Conservation (phyloP, 2,113 vertebrate genomes). For the Girardinichthys multiradiatus region DNA sequence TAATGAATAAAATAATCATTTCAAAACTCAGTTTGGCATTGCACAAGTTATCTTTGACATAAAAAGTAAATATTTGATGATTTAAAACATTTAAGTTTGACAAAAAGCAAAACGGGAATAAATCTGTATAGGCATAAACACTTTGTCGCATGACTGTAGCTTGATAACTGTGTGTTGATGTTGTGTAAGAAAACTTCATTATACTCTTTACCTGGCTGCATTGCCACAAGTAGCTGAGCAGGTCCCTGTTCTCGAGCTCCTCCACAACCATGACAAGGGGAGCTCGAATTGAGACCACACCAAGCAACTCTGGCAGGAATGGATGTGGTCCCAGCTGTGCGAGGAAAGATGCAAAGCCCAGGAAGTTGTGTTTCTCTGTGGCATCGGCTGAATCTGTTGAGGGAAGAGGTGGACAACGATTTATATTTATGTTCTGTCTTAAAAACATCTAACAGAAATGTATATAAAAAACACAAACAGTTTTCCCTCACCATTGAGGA, state of each 20-base stretch:
- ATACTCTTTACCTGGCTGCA: conserved; percentile 73
- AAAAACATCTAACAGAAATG: not conserved
- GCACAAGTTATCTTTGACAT: too few relatives aligned
- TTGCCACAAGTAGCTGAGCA: conserved; percentile 81
- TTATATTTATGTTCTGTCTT: not conserved
- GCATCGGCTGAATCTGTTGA: conserved; percentile 74
- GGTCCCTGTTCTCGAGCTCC: conserved; percentile 81
- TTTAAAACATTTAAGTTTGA: too few relatives aligned
- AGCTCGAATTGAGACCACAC: conserved; percentile 78
- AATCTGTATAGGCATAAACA: too few relatives aligned
- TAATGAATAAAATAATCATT: too few relatives aligned
- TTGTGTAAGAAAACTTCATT: not conserved
- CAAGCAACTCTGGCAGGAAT: conserved; percentile 81
- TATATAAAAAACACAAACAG: not conserved
- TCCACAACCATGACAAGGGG: conserved; percentile 82
- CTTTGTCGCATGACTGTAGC: not conserved
- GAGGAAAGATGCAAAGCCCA: conserved; percentile 81
- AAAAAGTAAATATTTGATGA: too few relatives aligned
- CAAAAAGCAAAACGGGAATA: not conserved
- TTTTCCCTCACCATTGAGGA: conserved; percentile 74
- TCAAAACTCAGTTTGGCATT: too few relatives aligned
- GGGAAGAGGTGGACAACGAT: not conserved
- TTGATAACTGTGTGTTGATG: not conserved
- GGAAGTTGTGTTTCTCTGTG: conserved; percentile 76
- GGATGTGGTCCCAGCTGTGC: conserved; percentile 81